Percentiles rank a stretch among this genome's conserved stretches.
phyloP scores from a whole-genome alignment of 2,888 invertebrate genomes.

The Aleiodes testaceus region DNA sequence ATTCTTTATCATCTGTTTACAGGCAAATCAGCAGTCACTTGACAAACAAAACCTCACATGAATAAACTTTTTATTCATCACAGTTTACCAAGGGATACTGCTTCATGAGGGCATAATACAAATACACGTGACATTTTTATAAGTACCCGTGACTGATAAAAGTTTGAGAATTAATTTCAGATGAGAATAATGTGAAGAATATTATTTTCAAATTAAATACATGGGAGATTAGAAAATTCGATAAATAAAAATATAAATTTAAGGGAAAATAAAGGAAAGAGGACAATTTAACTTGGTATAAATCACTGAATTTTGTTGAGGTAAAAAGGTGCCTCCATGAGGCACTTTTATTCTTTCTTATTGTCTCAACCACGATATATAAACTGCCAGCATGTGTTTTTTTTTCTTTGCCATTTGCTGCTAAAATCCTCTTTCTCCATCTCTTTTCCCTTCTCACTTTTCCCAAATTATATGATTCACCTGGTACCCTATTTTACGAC shows the following conservation, averaged over 20 bases:
- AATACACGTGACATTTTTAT: conserved; percentile 26
- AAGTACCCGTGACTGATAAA: conserved; percentile 7
- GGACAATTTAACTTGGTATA: conserved; percentile 19
- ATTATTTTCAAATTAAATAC: too few species aligned
- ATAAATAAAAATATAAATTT: too few species aligned
- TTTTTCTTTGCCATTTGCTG: neutral
- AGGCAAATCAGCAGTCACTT: conserved; percentile 58
- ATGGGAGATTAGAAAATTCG: too few species aligned
- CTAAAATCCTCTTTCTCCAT: conserved; percentile 4
- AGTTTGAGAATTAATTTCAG: conserved; percentile 7
- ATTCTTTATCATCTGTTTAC: conserved; percentile 29
- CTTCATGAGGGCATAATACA: conserved; percentile 31
- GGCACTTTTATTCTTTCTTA: conserved; percentile 15
- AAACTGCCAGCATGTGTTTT: conserved; percentile 23
- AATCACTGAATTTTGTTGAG: conserved; percentile 14
- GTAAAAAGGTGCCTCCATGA: conserved; percentile 21
- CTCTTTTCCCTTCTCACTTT: neutral
- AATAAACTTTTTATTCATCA: conserved; percentile 61
- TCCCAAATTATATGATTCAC: conserved; percentile 72
- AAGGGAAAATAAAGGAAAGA: conserved; percentile 3
- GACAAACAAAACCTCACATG: conserved; percentile 71
- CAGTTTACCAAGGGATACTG: conserved; percentile 69
- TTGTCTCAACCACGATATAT: conserved; percentile 10
- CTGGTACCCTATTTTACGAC: conserved; percentile 73
- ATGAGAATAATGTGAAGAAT: neutral